Evolutionary conservation across 2,797 vertebrate genomes (phyloP).

Genomic region (Leptoclinus maculatus): DNA sequence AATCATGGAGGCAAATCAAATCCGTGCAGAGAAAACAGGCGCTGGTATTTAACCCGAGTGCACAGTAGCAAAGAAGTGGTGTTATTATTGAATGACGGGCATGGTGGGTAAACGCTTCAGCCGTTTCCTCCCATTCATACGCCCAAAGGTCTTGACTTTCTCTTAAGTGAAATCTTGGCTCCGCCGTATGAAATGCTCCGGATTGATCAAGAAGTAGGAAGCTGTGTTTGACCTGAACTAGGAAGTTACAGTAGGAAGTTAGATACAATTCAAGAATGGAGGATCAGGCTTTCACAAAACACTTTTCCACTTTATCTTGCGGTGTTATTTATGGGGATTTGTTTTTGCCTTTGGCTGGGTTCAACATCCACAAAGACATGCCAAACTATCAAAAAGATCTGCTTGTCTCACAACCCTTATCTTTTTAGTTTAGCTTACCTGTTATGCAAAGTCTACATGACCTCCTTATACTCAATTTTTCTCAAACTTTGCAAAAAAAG

Average conservation of each 20-base stretch:
- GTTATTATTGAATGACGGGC: conserved; percentile 73
- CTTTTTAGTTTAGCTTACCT: conserved; percentile 10
- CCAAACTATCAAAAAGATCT: conserved; percentile 28
- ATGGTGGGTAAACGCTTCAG: conserved; percentile 71
- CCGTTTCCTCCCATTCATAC: conserved; percentile 85
- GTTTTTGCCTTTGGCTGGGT: conserved; percentile 31
- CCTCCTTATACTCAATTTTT: background rate
- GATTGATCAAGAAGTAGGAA: conserved; percentile 68
- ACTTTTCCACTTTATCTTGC: conserved; percentile 53
- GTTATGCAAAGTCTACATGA: background rate
- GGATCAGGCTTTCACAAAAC: conserved; percentile 59
- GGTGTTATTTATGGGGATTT: conserved; percentile 66
- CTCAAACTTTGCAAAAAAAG: conserved; percentile 16
- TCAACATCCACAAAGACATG: conserved; percentile 27
- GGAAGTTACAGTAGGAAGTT: conserved; percentile 79
- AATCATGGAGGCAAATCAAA: conserved; percentile 57
- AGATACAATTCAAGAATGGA: conserved; percentile 76
- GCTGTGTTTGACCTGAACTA: conserved; percentile 65
- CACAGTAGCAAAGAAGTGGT: conserved; percentile 60
- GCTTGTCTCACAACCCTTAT: conserved; percentile 8
- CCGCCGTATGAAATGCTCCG: conserved; percentile 39
- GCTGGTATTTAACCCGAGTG: conserved; percentile 61
- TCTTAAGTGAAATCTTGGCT: conserved; percentile 78
- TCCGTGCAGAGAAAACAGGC: conserved; percentile 66
- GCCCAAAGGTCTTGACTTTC: conserved; percentile 79